Conservation (phyloP, 1,140 invertebrate species). For the Daktulosphaira vitifoliae region DNA sequence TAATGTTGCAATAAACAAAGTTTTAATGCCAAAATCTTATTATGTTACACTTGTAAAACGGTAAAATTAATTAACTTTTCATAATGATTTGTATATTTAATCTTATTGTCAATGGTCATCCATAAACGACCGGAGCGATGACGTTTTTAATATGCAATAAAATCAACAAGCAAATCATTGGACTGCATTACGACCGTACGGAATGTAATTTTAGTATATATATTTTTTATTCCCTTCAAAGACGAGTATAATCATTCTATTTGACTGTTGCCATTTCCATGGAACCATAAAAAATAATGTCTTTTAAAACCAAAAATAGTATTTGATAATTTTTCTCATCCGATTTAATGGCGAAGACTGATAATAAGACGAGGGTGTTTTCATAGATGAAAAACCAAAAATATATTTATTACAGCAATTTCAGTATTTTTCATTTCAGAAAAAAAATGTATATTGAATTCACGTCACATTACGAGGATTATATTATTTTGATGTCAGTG, state of each 20-base stretch:
- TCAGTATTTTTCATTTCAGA: no score
- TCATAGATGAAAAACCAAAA: not conserved
- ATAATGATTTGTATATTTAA: no score
- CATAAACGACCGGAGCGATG: not conserved
- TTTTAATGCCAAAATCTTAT: no score
- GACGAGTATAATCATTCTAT: not conserved
- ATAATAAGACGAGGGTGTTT: constrained; percentile 4
- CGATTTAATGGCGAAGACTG: not conserved
- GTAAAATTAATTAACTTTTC: no score
- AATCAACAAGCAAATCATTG: constrained; percentile 1
- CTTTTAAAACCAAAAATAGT: constrained; percentile 26
- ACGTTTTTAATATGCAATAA: not conserved
- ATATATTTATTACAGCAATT: no score
- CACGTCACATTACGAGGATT: no score
- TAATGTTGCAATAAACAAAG: no score
- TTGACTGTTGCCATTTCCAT: constrained; percentile 13
- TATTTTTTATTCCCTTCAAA: constrained; percentile 10
- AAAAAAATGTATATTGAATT: no score
- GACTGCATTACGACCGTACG: not conserved
- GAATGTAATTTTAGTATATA: constrained; percentile 9
- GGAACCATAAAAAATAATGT: constrained; percentile 20
- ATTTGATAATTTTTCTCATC: not conserved
- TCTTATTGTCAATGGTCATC: no score
- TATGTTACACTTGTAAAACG: no score
- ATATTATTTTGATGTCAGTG: no score